phyloP scores from a whole-genome alignment of 2,797 vertebrate genomes.

The Pangasius macronema region DNA sequence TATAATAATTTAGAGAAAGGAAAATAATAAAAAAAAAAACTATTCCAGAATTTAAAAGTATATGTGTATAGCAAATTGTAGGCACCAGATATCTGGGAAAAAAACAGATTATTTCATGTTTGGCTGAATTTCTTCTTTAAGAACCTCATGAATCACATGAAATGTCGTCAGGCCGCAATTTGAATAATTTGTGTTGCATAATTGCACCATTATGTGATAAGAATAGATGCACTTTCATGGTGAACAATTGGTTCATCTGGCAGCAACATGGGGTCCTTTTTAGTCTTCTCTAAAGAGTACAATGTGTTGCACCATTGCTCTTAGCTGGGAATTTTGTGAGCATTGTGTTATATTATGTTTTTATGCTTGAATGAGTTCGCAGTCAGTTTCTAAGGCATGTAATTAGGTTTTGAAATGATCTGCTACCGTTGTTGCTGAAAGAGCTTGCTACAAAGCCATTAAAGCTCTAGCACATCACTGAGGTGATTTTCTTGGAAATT shows the following conservation, averaged over 20 bases:
- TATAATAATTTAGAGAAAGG: background rate
- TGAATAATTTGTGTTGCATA: constrained; percentile 4
- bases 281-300: background rate
- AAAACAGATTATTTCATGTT: background rate
- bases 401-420: constrained; percentile 3
- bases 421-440: background rate
- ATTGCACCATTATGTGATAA: constrained; percentile 15
- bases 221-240: background rate
- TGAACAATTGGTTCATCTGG: constrained; percentile 12
- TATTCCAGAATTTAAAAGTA: background rate
- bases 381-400: background rate
- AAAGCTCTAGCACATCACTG: background rate
- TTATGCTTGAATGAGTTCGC: background rate
- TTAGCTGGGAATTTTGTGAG: background rate
- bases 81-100: background rate
- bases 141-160: background rate
- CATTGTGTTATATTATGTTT: background rate
- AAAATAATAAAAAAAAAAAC: background rate
- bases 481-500: background rate
- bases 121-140: constrained; percentile 9
- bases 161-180: background rate
- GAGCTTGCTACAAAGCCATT: background rate
- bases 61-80: background rate
- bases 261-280: background rate
- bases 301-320: background rate